Evolutionary conservation across 2,113 vertebrate genomes (phyloP).

Genomic region (Lepus europaeus): DNA sequence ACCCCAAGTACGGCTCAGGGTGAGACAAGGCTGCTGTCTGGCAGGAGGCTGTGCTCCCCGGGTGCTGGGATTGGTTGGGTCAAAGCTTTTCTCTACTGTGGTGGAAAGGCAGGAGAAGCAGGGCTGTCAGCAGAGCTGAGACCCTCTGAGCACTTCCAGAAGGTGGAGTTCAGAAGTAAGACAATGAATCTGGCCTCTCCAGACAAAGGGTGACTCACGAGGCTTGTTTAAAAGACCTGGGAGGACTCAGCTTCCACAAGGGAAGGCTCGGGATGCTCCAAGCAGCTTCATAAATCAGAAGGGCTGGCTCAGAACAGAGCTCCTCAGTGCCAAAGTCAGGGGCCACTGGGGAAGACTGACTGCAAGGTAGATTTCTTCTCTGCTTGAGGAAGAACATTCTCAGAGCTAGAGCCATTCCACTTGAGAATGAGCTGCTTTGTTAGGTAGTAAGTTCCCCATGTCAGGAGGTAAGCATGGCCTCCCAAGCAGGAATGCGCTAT

Average conservation of each 20-base stretch:
- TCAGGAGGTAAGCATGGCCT: neutral
- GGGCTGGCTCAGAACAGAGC: neutral
- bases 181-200: neutral
- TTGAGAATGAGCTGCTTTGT: neutral
- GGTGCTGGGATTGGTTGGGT: neutral
- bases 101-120: neutral
- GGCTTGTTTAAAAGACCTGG: neutral
- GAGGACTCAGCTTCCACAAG: neutral
- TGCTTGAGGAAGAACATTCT: neutral
- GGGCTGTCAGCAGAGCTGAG: neutral
- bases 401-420: neutral
- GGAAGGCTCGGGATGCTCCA: neutral
- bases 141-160: neutral
- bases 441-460: neutral
- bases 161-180: neutral
- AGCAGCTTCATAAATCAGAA: neutral
- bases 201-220: neutral
- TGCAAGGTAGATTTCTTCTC: neutral
- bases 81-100: neutral
- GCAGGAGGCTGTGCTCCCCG: no score
- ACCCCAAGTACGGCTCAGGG: neutral
- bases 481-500: neutral
- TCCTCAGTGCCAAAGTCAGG: neutral
- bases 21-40: neutral
- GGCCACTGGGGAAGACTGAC: neutral